Evolutionary conservation across 2,797 vertebrate genomes (phyloP), one percentile per base, ranked within the genome.

Genomic region (Hemibagrus guttatus): DNA sequence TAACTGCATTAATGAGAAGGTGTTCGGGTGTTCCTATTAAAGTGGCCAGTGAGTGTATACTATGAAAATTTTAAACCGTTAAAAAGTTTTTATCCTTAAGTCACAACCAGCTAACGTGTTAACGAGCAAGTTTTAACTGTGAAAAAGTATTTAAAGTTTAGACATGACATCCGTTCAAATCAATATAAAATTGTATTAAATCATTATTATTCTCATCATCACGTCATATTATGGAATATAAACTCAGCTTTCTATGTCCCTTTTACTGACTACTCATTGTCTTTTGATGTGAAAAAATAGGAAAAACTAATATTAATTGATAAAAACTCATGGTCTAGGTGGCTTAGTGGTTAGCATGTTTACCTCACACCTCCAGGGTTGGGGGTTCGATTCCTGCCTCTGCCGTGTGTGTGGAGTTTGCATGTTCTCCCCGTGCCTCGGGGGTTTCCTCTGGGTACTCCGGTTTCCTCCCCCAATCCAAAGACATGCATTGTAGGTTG

Each of bases 251-350:
- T 23, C 11, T 6, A n/a, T 52, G 26, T 74, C 52, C 9, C 28
- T 58, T n/a, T 21, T 21, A 35, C 28, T 63, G 58, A 46, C 19
- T 63, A 81, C 61, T 61, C 35, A 42, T 46, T 63, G 35, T 21
- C 7, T 49, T 66, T 64, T 46, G 3, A 6, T 49, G 8, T 28
- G 6, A 26, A 81, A 59, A 49, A 80, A 42, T 14, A 3, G 6
- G 23, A 42, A 14, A 61, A 79, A 42, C 13, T 19, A 56, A 75
- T 75, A 74, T 83, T 42, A 76, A 66, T 68, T n/a, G n/a, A n/a
- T n/a, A n/a, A n/a, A n/a, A n/a, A n/a, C n/a, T n/a, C n/a, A n/a
- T n/a, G n/a, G n/a, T n/a, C n/a, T n/a, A n/a, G n/a, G n/a, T n/a
- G n/a, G n/a, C n/a, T n/a, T n/a, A n/a, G n/a, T n/a, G n/a, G n/a